A percentile compares a stretch with the other conserved stretches of the same genome.
These are phyloP conservation scores for Armadillidium nasatum DNA, from an alignment of 1,140 invertebrate genomes.

Conservation along the genomic window DNA sequence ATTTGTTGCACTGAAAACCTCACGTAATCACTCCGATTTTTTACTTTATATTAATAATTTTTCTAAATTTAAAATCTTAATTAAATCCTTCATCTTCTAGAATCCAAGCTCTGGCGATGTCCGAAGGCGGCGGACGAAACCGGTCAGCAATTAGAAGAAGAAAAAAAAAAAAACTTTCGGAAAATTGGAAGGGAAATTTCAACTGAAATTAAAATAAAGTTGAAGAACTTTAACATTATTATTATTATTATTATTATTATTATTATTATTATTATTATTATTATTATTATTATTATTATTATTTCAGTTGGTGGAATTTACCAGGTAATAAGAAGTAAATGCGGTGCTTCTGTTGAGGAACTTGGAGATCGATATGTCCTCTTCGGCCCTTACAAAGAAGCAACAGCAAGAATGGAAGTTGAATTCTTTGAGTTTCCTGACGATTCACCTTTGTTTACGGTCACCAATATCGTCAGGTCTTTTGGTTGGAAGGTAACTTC, in stretches of 20 bases:
- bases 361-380: conserved; percentile 96
- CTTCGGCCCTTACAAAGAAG: conserved; percentile 90
- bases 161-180: no score
- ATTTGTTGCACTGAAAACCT: conserved; percentile 90
- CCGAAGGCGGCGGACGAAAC: no score
- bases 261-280: background rate
- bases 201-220: no score
- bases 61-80: no score
- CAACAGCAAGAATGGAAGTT: conserved; percentile 88
- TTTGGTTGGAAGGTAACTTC: conserved; percentile 78
- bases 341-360: conserved; percentile 95
- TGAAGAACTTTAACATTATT: no score
- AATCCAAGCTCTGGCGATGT: no score
- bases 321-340: conserved; percentile 97
- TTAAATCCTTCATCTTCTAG: no score
- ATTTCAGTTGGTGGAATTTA: conserved; percentile 93
- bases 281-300: conserved; percentile 40
- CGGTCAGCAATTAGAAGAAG: no score
- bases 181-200: no score
- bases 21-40: conserved; percentile 98
- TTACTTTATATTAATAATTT: no score
- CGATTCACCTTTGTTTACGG: conserved; percentile 68
- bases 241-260: conserved; percentile 48
- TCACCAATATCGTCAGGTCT: conserved; percentile 75
- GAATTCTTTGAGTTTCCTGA: conserved; percentile 83